Evolutionary conservation across 1,140 invertebrate species (phyloP).

Genomic region (Thaumatotibia leucotreta): DNA sequence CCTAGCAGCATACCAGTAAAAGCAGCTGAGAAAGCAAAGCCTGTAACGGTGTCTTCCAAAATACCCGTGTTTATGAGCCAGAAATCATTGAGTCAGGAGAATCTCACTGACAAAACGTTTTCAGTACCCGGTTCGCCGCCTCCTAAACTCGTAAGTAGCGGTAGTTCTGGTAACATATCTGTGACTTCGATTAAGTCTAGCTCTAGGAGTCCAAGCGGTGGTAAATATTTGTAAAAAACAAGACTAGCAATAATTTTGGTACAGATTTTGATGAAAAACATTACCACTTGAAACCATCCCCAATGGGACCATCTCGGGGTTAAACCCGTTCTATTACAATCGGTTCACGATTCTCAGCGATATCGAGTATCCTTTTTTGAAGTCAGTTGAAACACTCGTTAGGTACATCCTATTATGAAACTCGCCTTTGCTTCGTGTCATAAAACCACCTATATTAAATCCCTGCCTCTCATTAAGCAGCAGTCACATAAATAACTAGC

Average conservation of each 20-base stretch:
- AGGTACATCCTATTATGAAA: too few species aligned
- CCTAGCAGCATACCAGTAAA: conserved; percentile 74
- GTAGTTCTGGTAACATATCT: conserved; percentile 69
- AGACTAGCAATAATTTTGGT: not conserved
- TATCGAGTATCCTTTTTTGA: too few species aligned
- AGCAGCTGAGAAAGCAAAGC: conserved; percentile 40
- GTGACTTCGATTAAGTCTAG: conserved; percentile 74
- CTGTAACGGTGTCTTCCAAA: conserved; percentile 64
- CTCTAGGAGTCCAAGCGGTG: conserved; percentile 72
- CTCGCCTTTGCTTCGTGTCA: too few species aligned
- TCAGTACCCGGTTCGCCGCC: conserved; percentile 61
- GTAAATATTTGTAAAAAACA: conserved; percentile 36
- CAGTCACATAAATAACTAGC: too few species aligned
- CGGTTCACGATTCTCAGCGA: too few species aligned
- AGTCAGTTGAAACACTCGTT: too few species aligned
- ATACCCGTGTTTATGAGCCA: conserved; percentile 72
- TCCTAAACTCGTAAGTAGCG: conserved; percentile 38
- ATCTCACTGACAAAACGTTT: conserved; percentile 62
- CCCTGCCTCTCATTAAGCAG: too few species aligned
- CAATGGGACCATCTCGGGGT: too few species aligned
- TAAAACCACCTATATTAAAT: too few species aligned
- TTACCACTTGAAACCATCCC: too few species aligned
- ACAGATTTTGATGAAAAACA: not conserved
- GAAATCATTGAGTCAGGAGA: conserved; percentile 72
- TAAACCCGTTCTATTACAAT: too few species aligned